Conservation (phyloP, 1,140 invertebrate genomes). For the Copidosoma floridanum region DNA sequence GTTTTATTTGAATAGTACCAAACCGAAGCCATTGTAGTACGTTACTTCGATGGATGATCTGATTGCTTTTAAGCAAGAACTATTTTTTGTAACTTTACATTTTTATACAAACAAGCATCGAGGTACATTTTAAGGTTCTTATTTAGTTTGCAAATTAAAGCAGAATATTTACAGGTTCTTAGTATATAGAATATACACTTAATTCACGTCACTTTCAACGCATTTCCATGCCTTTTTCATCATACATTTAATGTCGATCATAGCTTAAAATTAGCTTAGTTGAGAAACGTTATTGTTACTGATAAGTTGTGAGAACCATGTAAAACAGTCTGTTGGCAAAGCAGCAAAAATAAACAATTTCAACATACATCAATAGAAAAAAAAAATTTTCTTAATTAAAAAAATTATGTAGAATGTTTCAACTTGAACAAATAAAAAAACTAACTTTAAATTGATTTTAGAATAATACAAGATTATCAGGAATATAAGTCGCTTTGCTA, state of each 20-base stretch:
- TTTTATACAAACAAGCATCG: slow-evolving; percentile 28
- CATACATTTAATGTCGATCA: slow-evolving; percentile 13
- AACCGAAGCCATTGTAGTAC: slow-evolving; percentile 21
- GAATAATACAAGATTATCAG: too few relatives aligned
- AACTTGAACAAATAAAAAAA: neutral
- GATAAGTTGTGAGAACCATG: too few relatives aligned
- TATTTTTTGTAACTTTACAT: slow-evolving; percentile 22
- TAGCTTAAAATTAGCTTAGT: slow-evolving; percentile 16
- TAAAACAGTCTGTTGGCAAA: slow-evolving; percentile 22
- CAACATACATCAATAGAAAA: too few relatives aligned
- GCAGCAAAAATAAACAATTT: slow-evolving; percentile 21
- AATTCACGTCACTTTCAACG: slow-evolving; percentile 19
- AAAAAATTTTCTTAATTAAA: too few relatives aligned
- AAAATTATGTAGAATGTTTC: too few relatives aligned
- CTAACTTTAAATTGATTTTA: too few relatives aligned
- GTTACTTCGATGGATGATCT: slow-evolving; percentile 8
- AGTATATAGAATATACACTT: slow-evolving; percentile 26
- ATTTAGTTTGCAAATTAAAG: slow-evolving; percentile 27
- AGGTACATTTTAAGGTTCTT: slow-evolving; percentile 16
- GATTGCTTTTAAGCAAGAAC: slow-evolving; percentile 7
- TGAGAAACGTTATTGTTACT: neutral
- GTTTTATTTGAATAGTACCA: slow-evolving; percentile 16
- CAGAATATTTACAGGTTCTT: slow-evolving; percentile 26
- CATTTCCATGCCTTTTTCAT: slow-evolving; percentile 10
- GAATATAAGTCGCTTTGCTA: too few relatives aligned